Evolutionary conservation across 1,140 invertebrate genomes (phyloP).

Genomic region (Hypsibius dujardini): DNA sequence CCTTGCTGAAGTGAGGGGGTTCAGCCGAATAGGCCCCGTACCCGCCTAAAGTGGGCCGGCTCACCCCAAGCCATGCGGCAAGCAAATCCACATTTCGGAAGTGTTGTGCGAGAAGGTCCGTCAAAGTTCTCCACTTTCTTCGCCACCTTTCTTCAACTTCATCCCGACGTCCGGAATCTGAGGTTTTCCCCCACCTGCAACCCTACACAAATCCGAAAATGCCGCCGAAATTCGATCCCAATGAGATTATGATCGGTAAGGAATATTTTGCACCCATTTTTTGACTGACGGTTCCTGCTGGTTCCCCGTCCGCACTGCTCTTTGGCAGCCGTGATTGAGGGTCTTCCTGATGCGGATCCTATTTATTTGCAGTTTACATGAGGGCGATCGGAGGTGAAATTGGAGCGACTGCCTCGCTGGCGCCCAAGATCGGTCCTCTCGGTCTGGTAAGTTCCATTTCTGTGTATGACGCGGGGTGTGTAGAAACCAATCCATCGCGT

Average conservation of each 20-base stretch:
- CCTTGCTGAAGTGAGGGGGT: too few relatives aligned
- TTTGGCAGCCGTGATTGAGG: slow-evolving; percentile 22
- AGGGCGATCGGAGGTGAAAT: slow-evolving; percentile 98
- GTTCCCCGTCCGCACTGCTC: slow-evolving; percentile 23
- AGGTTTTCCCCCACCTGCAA: not conserved
- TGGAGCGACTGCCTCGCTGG: slow-evolving; percentile 91
- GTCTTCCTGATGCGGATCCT: slow-evolving; percentile 16
- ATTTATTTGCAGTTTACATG: slow-evolving; percentile 58
- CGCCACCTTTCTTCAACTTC: too few relatives aligned
- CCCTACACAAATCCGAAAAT: slow-evolving; percentile 31
- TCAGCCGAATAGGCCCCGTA: too few relatives aligned
- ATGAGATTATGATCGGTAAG: slow-evolving; percentile 83
- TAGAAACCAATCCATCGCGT: not conserved
- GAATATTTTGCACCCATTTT: slow-evolving; percentile 23
- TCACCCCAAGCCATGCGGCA: too few relatives aligned
- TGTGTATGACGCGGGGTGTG: slow-evolving; percentile 22
- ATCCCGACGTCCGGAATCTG: too few relatives aligned
- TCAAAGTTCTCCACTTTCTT: too few relatives aligned
- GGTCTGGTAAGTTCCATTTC: slow-evolving; percentile 60
- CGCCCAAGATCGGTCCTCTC: slow-evolving; percentile 96
- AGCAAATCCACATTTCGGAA: too few relatives aligned
- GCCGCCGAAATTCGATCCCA: slow-evolving; percentile 77
- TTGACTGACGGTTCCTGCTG: slow-evolving; percentile 22
- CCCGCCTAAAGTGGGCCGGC: too few relatives aligned
- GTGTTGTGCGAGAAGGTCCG: too few relatives aligned